Base-by-base conservation (phyloP, 2,888 invertebrate genomes). In the Tetragnatha montana region DNA sequence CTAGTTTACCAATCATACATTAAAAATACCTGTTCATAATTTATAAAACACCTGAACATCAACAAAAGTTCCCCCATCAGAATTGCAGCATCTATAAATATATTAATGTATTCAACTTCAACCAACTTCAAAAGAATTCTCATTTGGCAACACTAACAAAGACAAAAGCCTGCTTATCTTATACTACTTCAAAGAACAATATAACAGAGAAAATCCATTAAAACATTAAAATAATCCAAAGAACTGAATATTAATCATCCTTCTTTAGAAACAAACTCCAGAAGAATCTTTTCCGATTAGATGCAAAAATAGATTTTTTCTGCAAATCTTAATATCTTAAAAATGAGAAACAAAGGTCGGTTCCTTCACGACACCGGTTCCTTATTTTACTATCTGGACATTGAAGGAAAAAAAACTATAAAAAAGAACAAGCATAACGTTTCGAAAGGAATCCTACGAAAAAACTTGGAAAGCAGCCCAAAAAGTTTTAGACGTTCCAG, bases 381-480 rank as follows among this genome's bases (percentile, higher is more conserved):
- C 50, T 76, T 76, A 76, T 76, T 76, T 47, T n/a, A 12, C 50
- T 19, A 76, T 76, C 49, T 49, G n/a, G 50, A n/a, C 8, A n/a
- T 7, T 10, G n/a, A 50, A 76, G 49, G n/a, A 76, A n/a, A 76
- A n/a, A n/a, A 76, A 8, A 50, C 7, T n/a, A 12, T n/a, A n/a
- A 82, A 51, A 60, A 82, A 71, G 73, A 60, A 60, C 12, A 60
- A 60, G 14, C 10, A 60, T 60, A 60, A 17, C 60, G 17, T 60
- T 17, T 17, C 60, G 60, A 60, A 60, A 60, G 60, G 17, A 60
- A 60, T 17, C 19, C 22, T 22, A 82, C 74, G 51, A 82, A 71
- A 82, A 70, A 76, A 76, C 14, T 76, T 84, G 83, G 83, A 75
- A 84, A n/a, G 60, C 21, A 22, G 75, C 83, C 83, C 74, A 51